phyloP scores from a whole-genome alignment of 2,113 vertebrate species.

The Grantiella picta region DNA sequence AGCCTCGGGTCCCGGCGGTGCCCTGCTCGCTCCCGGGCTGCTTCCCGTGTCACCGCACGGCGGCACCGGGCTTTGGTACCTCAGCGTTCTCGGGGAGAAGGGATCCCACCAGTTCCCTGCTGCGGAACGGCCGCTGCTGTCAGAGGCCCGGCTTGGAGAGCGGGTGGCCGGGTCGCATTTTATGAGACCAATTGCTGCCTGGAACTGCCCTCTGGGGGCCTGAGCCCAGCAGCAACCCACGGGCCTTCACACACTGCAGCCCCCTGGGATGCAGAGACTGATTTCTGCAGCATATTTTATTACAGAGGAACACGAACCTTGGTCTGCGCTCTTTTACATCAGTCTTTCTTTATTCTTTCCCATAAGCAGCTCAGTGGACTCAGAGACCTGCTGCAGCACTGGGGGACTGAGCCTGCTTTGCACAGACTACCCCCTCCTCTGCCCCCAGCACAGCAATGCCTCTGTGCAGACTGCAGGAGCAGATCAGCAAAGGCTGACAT shows the following conservation, averaged over 20 bases:
- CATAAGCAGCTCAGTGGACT: not conserved
- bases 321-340: too few relatives aligned
- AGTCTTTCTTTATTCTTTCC: not conserved
- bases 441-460: not conserved
- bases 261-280: not conserved
- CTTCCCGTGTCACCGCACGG: not conserved
- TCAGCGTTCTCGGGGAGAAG: too few relatives aligned
- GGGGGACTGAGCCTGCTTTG: not conserved
- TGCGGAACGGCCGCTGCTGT: not conserved
- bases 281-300: not conserved
- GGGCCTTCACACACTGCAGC: not conserved
- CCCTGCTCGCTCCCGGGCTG: not conserved
- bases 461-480: not conserved
- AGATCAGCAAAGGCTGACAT: rapidly evolving
- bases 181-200: rapidly evolving
- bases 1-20: not conserved
- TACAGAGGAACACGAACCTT: not conserved
- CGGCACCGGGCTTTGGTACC: too few relatives aligned
- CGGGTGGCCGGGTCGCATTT: not conserved
- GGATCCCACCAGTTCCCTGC: not conserved
- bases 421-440: not conserved
- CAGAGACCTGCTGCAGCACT: not conserved
- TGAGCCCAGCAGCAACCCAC: not conserved
- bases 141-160: not conserved
- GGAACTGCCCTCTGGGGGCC: too few relatives aligned